Evolutionary conservation across 1,140 invertebrate genomes (phyloP).

Genomic region (Papilio xuthus): DNA sequence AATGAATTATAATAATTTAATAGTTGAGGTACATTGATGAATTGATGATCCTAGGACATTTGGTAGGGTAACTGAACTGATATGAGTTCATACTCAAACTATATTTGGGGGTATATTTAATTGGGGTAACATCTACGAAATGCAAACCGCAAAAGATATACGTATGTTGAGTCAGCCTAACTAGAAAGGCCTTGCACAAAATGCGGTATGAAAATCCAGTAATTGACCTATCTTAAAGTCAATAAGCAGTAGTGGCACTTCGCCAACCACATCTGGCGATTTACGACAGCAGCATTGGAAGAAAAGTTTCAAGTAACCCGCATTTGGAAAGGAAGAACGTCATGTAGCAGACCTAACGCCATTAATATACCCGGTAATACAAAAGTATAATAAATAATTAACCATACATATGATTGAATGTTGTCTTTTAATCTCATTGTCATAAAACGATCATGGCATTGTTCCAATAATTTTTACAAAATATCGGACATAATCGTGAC

Average conservation of each 20-base stretch:
- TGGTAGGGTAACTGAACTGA: not conserved
- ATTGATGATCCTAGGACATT: not conserved
- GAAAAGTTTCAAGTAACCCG: conserved; percentile 2
- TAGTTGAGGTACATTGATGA: no score
- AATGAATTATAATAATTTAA: not conserved
- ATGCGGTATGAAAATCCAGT: not conserved
- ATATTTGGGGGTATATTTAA: no score
- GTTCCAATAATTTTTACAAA: not conserved
- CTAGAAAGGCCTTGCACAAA: not conserved
- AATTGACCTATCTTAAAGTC: conserved; percentile 20
- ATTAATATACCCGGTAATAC: not conserved
- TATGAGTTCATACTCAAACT: no score
- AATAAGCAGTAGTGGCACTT: conserved; percentile 3
- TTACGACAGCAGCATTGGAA: not conserved
- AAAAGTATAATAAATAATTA: not conserved
- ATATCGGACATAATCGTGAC: not conserved
- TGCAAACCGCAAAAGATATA: not conserved
- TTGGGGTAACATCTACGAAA: not conserved
- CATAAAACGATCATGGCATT: not conserved
- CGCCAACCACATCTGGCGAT: conserved; percentile 18
- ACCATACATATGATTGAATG: not conserved
- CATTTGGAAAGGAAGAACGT: not conserved
- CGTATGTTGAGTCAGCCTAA: not conserved
- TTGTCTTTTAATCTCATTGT: no score
- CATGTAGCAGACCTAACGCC: no score